Evolutionary conservation across 1,140 invertebrate species (phyloP).

Genomic region (Adelges cooleyi): DNA sequence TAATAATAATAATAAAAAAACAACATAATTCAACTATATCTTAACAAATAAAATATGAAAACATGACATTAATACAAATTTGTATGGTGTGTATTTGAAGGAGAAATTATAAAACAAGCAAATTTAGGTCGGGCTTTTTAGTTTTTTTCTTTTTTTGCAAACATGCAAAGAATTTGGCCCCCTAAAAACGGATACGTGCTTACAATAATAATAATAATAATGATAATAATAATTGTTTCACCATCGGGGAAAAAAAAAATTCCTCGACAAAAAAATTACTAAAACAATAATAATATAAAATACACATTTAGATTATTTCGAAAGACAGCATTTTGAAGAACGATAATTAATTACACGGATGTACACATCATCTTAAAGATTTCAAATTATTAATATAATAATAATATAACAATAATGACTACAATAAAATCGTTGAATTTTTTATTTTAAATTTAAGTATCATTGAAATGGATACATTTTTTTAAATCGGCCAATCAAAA

Average conservation of each 20-base stretch:
- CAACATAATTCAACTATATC: conserved; percentile 28
- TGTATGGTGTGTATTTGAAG: background rate
- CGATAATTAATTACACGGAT: background rate
- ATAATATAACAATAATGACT: conserved; percentile 19
- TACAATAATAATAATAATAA: background rate
- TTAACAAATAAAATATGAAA: conserved; percentile 26
- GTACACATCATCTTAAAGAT: background rate
- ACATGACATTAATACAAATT: conserved; percentile 17
- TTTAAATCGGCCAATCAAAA: too few species aligned
- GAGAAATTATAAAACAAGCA: background rate
- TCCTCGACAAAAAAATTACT: too few species aligned
- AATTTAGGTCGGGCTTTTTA: too few species aligned
- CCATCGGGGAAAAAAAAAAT: background rate
- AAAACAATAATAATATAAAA: background rate
- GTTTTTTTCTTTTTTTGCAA: background rate
- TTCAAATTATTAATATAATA: background rate
- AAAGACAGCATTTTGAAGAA: conserved; percentile 24
- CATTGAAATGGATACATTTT: too few species aligned
- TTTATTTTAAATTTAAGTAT: too few species aligned
- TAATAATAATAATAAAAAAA: conserved; percentile 24
- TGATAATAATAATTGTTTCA: background rate
- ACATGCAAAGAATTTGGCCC: conserved; percentile 19
- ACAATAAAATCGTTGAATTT: background rate
- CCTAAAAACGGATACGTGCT: conserved; percentile 3
- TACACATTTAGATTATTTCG: background rate